phyloP scores from a whole-genome alignment of 53 echinoderm and acorn worm species.

The Henricia sp. region DNA sequence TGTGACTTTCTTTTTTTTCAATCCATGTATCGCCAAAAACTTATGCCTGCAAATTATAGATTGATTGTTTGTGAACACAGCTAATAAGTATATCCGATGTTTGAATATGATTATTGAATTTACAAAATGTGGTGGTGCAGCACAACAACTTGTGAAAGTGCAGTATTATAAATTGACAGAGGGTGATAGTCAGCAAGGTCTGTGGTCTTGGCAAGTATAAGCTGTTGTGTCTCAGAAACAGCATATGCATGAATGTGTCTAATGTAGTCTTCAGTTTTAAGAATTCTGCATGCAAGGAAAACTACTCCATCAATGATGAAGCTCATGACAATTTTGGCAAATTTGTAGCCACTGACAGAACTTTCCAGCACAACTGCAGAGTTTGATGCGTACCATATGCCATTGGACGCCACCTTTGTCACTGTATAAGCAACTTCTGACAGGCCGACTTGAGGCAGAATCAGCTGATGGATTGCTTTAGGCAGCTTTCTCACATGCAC shows the following conservation, averaged over 20 bases:
- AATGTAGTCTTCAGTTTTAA: conserved; percentile 27
- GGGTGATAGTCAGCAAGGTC: conserved; percentile 31
- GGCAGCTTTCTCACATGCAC: conserved; percentile 5
- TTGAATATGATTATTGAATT: too few relatives aligned
- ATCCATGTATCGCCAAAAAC: conserved; percentile 19
- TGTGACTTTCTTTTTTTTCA: conserved; percentile 16
- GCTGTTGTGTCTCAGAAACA: background rate
- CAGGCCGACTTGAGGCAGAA: conserved; percentile 1
- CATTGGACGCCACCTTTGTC: conserved; percentile 5
- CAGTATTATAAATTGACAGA: conserved; percentile 26
- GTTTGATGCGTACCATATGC: conserved; percentile 10
- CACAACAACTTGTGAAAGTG: conserved; percentile 14
- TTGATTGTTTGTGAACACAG: too few relatives aligned
- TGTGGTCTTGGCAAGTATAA: background rate
- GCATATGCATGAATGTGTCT: conserved; percentile 29
- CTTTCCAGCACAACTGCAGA: conserved; percentile 32
- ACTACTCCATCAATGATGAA: conserved; percentile 30
- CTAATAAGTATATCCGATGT: too few relatives aligned
- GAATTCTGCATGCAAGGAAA: conserved; percentile 4
- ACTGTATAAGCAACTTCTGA: conserved; percentile 18
- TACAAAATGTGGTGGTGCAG: conserved; percentile 9
- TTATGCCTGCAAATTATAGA: conserved; percentile 29
- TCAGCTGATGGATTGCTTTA: background rate
- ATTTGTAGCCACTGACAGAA: conserved; percentile 3
- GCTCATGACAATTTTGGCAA: conserved; percentile 22